These are phyloP conservation scores for Corvus cornix DNA, from an alignment of 2,113 vertebrate species.

Conservation along the genomic window DNA sequence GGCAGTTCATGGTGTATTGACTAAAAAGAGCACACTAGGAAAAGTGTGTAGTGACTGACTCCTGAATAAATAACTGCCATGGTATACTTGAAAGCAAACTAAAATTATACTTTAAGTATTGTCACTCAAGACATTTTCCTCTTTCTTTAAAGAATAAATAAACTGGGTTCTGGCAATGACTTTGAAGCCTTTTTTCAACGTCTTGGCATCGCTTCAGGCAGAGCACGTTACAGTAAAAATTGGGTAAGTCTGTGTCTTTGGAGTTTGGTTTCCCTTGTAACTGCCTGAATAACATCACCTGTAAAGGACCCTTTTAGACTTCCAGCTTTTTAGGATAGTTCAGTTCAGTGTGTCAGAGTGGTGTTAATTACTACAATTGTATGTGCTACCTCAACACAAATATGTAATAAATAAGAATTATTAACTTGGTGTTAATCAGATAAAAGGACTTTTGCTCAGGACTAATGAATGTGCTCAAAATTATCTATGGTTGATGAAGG, in stretches of 20 bases:
- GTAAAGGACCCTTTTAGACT: not conserved
- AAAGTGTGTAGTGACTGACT: not conserved
- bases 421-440: not conserved
- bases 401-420: not conserved
- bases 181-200: slow-evolving; percentile 97
- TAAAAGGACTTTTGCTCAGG: not conserved
- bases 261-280: not conserved
- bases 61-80: not conserved
- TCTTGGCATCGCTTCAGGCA: slow-evolving; percentile 89
- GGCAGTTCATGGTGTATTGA: not conserved
- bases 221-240: slow-evolving; percentile 93
- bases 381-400: not conserved
- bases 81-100: not conserved
- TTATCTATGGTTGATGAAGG: not conserved
- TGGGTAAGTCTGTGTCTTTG: slow-evolving; percentile 74
- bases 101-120: not conserved
- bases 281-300: not conserved
- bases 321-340: not conserved
- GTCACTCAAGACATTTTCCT: not conserved
- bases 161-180: slow-evolving; percentile 95
- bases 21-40: not conserved
- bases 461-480: not conserved
- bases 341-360: not conserved
- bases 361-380: not conserved
- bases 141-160: slow-evolving; percentile 85